phyloP scores from a whole-genome alignment of 2,888 invertebrate genomes.

The Sphaerolaimus hirsutus region DNA sequence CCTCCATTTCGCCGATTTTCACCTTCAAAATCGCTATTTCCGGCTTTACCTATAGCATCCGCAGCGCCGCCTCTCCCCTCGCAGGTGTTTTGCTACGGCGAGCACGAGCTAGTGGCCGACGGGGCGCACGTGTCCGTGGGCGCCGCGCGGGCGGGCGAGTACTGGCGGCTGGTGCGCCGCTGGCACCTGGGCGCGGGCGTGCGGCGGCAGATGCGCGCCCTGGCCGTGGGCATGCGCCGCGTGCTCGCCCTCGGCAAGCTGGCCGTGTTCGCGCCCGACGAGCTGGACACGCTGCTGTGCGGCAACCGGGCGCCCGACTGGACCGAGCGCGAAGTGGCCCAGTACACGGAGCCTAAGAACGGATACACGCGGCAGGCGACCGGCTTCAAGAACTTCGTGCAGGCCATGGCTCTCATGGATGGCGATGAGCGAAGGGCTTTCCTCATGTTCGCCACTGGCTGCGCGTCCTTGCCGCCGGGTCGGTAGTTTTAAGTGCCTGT shows the following conservation, averaged over 20 bases:
- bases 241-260: constrained; percentile 51
- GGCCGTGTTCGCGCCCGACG: constrained; percentile 72
- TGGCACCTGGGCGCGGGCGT: constrained; percentile 70
- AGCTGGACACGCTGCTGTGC: constrained; percentile 60
- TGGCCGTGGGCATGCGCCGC: constrained; percentile 40
- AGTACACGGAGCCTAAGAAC: constrained; percentile 89
- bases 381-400: constrained; percentile 35
- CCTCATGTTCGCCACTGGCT: constrained; percentile 93
- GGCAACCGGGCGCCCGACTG: constrained; percentile 94
- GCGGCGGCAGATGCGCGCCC: constrained; percentile 51
- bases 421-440: constrained; percentile 83
- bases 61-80: too few species aligned
- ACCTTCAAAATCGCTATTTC: too few species aligned
- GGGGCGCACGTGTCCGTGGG: constrained; percentile 39
- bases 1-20: too few species aligned
- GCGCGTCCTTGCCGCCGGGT: constrained; percentile 88
- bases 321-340: constrained; percentile 78
- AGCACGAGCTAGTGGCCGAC: constrained; percentile 23
- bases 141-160: constrained; percentile 68
- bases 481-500: background rate
- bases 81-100: constrained; percentile 25
- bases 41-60: too few species aligned
- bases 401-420: constrained; percentile 71
- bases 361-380: constrained; percentile 63
- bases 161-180: constrained; percentile 56